A percentile compares a stretch with the other conserved stretches of the same genome.
phyloP scores from a whole-genome alignment of 1,140 invertebrate genomes.

The Dendroctonus ponderosae region DNA sequence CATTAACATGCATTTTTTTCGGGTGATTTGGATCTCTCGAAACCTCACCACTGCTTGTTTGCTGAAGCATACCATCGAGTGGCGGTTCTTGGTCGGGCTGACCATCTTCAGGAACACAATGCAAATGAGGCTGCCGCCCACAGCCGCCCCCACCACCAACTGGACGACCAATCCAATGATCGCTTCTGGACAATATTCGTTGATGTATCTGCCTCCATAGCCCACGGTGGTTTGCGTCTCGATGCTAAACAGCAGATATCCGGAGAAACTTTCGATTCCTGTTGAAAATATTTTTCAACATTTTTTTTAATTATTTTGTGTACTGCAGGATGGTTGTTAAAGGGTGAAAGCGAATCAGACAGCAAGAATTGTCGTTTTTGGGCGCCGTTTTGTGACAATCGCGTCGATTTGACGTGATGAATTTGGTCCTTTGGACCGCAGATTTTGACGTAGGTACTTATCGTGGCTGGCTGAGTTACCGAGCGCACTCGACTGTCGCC shows the following conservation, averaged over 20 bases:
- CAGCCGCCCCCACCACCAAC: conserved; percentile 57
- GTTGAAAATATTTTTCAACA: neutral
- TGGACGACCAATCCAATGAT: conserved; percentile 68
- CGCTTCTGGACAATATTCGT: conserved; percentile 80
- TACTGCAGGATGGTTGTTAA: no score
- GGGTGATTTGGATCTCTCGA: no score
- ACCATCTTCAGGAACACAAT: conserved; percentile 62
- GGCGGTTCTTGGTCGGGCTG: conserved; percentile 53
- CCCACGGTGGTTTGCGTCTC: conserved; percentile 67
- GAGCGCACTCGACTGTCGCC: no score
- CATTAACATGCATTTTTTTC: no score
- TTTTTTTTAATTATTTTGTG: no score
- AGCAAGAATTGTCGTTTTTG: no score
- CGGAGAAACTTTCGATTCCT: conserved; percentile 46
- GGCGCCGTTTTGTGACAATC: no score
- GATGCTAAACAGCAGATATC: conserved; percentile 60
- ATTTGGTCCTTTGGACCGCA: no score
- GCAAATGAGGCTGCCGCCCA: conserved; percentile 59
- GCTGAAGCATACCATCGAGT: conserved; percentile 58
- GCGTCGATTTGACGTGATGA: no score
- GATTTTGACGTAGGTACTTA: no score
- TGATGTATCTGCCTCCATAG: conserved; percentile 72
- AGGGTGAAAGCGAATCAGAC: no score
- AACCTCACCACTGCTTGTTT: conserved; percentile 59
- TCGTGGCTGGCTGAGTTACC: no score